Base-by-base conservation (phyloP, 2,888 invertebrate species). In the Hypena proboscidalis region DNA sequence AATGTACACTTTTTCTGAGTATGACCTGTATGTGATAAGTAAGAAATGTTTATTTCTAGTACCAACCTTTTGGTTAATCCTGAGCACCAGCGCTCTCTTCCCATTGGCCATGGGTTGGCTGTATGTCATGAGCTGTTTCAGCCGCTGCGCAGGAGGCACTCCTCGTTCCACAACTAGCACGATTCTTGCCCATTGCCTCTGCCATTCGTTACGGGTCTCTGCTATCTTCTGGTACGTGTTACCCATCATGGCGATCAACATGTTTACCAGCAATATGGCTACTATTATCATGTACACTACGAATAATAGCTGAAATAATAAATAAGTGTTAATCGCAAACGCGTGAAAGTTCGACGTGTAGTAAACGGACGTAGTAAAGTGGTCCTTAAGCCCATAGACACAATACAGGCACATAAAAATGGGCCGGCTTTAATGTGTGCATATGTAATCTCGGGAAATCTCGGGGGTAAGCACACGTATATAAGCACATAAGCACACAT, bases 231-330 rank as follows among this genome's bases (percentile, higher is more conserved):
- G 98, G 80, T 99, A 99, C 2, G 99, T 99, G 83, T 99, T 99
- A 0, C 99, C 99, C 99, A 99, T 99, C 99, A 99, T 99, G 54
- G 99, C 99, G 73, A 99, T 99, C 84, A 99, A 92, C 97, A 99
- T 98, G 92, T 99, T 99, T 34, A 99, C 97, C 43, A 99, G 91
- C 19, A 99, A 90, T 46, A 99, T 95, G 0, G 98, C 97, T 10
- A 99, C 99, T 77, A 99, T 96, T 41, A 96, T 97, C 98, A 99
- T 99, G 87, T 98, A 99, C 20, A 98, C 92, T n/a, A 99, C 96
- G 86, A 99, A 99, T 7, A 99, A 91, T 8, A 96, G 90, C 95
- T 96, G 88, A 4, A 81, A 56, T 33, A 19, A 17, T 6, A 26
- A 22, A 23, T n/a, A n/a, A 8, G 4, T 4, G 2, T 27, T n/a